Percentiles rank a stretch among this genome's conserved stretches.
Evolutionary conservation across 2,113 vertebrate species (phyloP).

Genomic region (Tetrao urogallus): DNA sequence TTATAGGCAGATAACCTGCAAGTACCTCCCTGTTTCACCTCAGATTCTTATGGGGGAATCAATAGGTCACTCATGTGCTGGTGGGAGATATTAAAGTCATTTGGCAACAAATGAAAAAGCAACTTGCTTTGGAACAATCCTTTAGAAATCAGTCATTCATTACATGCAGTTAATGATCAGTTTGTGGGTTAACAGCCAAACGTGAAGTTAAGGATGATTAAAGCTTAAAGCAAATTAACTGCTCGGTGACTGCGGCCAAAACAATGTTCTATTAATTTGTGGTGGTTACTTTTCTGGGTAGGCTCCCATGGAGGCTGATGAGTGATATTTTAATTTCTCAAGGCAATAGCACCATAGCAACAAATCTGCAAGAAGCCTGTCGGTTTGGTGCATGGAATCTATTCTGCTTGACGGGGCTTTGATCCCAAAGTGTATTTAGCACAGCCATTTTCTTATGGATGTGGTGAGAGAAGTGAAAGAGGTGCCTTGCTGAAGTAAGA

Average conservation of each 20-base stretch:
- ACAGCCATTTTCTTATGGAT: neutral
- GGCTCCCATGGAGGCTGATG: neutral
- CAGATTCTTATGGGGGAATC: neutral
- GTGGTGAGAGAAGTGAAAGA: neutral
- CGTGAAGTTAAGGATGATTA: slow-evolving; percentile 36
- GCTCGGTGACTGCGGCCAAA: neutral
- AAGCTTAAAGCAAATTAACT: slow-evolving; percentile 2
- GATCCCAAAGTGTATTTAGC: slow-evolving; percentile 14
- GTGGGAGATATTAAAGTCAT: slow-evolving; percentile 42
- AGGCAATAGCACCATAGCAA: neutral
- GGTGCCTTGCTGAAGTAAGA: neutral
- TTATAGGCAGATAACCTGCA: slow-evolving; percentile 57
- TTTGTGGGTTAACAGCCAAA: slow-evolving; percentile 43
- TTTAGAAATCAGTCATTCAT: slow-evolving; percentile 17
- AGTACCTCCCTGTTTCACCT: slow-evolving; percentile 1
- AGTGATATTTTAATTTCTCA: slow-evolving; percentile 22
- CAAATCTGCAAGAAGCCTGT: neutral
- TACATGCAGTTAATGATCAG: neutral
- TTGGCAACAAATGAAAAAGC: neutral
- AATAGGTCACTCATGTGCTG: slow-evolving; percentile 18
- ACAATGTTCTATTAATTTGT: neutral
- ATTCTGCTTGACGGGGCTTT: slow-evolving; percentile 25
- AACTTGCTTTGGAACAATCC: neutral
- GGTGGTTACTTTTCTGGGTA: neutral
- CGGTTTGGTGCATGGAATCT: neutral